Conservation (phyloP, 2,113 vertebrate genomes). For the Sapayoa aenigma region DNA sequence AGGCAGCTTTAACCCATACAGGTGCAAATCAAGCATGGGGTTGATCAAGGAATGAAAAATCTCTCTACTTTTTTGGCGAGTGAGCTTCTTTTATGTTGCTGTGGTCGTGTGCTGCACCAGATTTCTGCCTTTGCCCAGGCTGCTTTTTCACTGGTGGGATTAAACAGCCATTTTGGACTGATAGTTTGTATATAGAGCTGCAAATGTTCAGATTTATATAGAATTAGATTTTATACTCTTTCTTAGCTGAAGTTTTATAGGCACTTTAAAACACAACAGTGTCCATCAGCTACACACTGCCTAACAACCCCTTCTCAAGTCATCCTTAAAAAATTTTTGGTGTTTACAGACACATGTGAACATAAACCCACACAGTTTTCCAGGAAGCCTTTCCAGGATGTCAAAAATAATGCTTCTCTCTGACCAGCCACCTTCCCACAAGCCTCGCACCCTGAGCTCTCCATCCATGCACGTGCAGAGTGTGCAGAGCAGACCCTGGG, state of each 20-base stretch:
- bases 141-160: not conserved
- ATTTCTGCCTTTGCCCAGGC: not conserved
- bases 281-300: not conserved
- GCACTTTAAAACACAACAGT: not conserved
- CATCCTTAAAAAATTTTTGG: not conserved
- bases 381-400: not conserved
- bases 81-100: accelerated
- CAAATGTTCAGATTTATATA: not conserved
- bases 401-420: not conserved
- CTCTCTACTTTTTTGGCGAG: not conserved
- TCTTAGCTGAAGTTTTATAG: not conserved
- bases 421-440: not conserved
- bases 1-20: not conserved
- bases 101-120: accelerated
- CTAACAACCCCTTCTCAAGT: not conserved
- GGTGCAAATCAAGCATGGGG: not conserved
- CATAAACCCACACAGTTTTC: accelerated
- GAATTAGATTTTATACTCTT: not conserved
- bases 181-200: not conserved
- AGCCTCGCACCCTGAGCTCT: not conserved
- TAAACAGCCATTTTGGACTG: not conserved
- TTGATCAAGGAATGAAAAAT: not conserved
- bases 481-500: not conserved
- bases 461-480: not conserved
- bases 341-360: not conserved